A percentile compares a stretch with the other conserved stretches of the same genome.
These are phyloP conservation scores for Pseudococcus longispinus DNA, from an alignment of 2,888 invertebrate genomes.

Conservation along the genomic window DNA sequence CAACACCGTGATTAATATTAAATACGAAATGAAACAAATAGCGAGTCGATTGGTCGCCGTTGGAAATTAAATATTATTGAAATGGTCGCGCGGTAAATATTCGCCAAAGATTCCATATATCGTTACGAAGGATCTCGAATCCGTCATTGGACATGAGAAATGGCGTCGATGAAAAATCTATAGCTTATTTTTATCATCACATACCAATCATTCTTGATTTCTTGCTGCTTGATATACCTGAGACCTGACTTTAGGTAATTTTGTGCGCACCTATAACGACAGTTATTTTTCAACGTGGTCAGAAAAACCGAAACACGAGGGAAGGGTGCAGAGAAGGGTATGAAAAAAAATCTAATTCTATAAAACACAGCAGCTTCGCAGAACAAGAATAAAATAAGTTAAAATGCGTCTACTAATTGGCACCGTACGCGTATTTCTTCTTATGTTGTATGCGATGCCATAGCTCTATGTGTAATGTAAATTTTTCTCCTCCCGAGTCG, in stretches of 20 bases:
- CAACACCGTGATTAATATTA: background rate
- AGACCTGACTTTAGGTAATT: background rate
- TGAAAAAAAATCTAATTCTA: background rate
- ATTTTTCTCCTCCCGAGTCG: slow-evolving; percentile 25
- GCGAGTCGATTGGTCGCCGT: background rate
- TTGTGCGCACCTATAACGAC: background rate
- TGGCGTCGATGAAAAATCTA: background rate
- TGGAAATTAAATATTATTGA: background rate
- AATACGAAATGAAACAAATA: background rate
- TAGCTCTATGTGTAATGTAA: slow-evolving; percentile 37
- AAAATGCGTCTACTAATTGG: slow-evolving; percentile 51
- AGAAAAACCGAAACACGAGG: background rate
- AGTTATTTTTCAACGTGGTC: slow-evolving; percentile 1
- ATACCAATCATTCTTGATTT: background rate
- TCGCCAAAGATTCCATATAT: too few relatives aligned
- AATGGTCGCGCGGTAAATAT: too few relatives aligned
- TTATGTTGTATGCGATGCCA: background rate
- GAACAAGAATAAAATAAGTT: background rate
- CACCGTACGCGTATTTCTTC: slow-evolving; percentile 28
- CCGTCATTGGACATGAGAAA: background rate
- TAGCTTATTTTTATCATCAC: background rate
- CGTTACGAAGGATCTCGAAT: too few relatives aligned
- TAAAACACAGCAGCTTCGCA: background rate
- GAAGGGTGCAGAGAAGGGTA: background rate
- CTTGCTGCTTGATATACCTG: background rate